These are phyloP conservation scores for Calephelis nemesis DNA, from an alignment of 1,140 invertebrate genomes.

Conservation along the genomic window DNA sequence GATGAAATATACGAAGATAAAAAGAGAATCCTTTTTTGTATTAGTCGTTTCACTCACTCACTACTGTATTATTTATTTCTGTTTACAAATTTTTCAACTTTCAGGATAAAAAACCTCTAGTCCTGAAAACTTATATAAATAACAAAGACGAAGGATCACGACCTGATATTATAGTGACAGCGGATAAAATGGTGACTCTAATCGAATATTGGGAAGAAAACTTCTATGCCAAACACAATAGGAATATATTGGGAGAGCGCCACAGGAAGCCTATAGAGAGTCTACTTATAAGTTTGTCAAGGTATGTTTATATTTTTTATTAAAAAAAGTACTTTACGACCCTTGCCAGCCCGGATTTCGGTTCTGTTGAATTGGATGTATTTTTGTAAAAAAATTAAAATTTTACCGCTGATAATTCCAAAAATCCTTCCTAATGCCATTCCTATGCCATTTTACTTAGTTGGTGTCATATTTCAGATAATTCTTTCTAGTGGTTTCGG, in stretches of 20 bases:
- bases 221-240: constrained; percentile 41
- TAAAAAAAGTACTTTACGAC: no score
- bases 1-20: no score
- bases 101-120: constrained; percentile 68
- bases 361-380: no score
- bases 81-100: constrained; percentile 19
- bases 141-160: constrained; percentile 47
- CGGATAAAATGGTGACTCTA: constrained; percentile 66
- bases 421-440: no score
- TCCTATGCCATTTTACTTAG: no score
- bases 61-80: no score
- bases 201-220: constrained; percentile 72
- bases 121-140: constrained; percentile 52
- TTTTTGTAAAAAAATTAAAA: no score
- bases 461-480: no score
- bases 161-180: constrained; percentile 60
- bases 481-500: no score
- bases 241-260: constrained; percentile 42
- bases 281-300: constrained; percentile 56
- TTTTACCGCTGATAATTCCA: not conserved
- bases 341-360: no score
- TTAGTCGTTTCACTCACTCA: no score
- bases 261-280: constrained; percentile 56
- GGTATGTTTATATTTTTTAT: constrained; percentile 39
- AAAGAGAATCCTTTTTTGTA: no score